Base-by-base conservation (phyloP, 2,888 invertebrate genomes). In the Agrilus cyanescens region DNA sequence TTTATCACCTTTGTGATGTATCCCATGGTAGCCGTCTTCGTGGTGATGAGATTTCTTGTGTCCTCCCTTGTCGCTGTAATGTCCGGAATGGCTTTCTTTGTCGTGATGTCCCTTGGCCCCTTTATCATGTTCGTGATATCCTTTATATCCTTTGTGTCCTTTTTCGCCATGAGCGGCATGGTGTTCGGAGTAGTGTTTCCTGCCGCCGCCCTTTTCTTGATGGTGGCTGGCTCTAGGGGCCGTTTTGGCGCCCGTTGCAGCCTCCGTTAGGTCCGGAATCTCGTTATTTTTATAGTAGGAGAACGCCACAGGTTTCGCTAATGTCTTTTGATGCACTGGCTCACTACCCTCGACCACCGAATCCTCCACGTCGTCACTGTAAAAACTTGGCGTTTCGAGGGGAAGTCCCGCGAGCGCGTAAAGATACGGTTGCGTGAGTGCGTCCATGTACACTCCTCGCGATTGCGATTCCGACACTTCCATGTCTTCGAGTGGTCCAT, bases 31-130 rank as follows among this genome's bases (percentile, higher is more conserved):
- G 6, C 61, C 65, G 20, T 56, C 67, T 35, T 68, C 66, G 45
- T 73, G 67, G 41, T 72, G 65, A 53, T 74, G 70, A 36, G 71
- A 66, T 57, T 74, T 72, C 49, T 71, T 66, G 44, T 67, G 60
- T 0, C 68, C 69, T 37, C 69, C 67, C 41, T 70, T 65, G 47
- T 71, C 72, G 37, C 62, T 66, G 41, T 72, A 69, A 45, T 69
- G 63, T 4, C 71, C 71, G 47, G 67, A 63, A 50, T 73, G 70
- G 20, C 65, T 68, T 52, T 71, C 72, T 54, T 67, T 64, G 20
- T 59, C 59, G 44, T 67, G 63, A 41, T 68, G 61, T 12, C 66
- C 66, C 39, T 63, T 60, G 43, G 61, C 55, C 2, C 47, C 50
- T 43, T 65, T 63, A 37, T 58, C 58, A 42, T 64, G 52, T 25